Evolutionary conservation across 2,797 vertebrate species (phyloP).

Genomic region (Harpagifer antarcticus): DNA sequence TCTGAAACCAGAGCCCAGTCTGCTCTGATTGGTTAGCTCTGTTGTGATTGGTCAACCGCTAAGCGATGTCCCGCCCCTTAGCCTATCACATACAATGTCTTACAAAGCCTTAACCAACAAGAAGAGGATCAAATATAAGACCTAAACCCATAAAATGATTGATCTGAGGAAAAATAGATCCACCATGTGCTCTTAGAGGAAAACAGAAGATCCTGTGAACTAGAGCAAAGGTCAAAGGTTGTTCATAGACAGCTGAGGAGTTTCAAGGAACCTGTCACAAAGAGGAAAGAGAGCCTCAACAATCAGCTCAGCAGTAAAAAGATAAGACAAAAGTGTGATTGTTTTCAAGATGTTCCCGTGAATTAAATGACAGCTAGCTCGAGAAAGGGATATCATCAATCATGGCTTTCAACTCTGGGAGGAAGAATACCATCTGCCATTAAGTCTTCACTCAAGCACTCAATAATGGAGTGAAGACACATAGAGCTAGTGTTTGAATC

Average conservation of each 20-base stretch:
- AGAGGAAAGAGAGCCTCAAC: slow-evolving; percentile 47
- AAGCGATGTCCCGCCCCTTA: too few relatives aligned
- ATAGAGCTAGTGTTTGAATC: slow-evolving; percentile 14
- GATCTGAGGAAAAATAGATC: slow-evolving; percentile 24
- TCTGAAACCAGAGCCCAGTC: too few relatives aligned
- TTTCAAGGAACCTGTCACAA: slow-evolving; percentile 45
- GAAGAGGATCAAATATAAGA: too few relatives aligned
- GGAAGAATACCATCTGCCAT: slow-evolving; percentile 25
- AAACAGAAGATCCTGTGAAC: slow-evolving; percentile 46
- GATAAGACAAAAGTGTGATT: slow-evolving; percentile 51
- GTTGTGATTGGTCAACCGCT: too few relatives aligned
- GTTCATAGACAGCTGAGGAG: slow-evolving; percentile 44
- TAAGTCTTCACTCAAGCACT: slow-evolving; percentile 13
- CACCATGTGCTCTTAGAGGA: slow-evolving; percentile 20
- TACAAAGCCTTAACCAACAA: too few relatives aligned
- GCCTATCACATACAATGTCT: too few relatives aligned
- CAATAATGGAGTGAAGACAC: slow-evolving; percentile 33
- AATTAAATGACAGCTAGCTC: slow-evolving; percentile 25
- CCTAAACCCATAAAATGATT: too few relatives aligned
- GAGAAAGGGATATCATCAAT: slow-evolving; percentile 55
- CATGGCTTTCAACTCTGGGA: slow-evolving; percentile 33
- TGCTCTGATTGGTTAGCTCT: too few relatives aligned
- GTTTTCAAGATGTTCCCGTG: slow-evolving; percentile 47
- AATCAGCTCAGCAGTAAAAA: slow-evolving; percentile 41
- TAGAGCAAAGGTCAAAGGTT: slow-evolving; percentile 50